A percentile compares a stretch with the other conserved stretches of the same genome.
Conservation (phyloP, 2,797 vertebrate species). For the Phataginus tricuspis region DNA sequence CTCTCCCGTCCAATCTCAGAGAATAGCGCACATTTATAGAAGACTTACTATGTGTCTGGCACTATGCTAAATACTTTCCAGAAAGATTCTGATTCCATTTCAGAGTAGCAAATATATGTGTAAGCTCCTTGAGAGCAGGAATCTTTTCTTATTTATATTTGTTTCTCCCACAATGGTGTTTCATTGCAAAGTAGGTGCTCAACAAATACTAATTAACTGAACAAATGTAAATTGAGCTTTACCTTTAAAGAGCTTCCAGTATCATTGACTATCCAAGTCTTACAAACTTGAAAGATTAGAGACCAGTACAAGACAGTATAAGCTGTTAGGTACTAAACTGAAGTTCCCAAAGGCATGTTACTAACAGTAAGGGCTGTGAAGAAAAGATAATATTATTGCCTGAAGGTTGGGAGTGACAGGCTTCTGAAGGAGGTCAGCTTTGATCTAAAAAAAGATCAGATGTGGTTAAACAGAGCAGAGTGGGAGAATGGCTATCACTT, state of each 20-base stretch:
- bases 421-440: neutral
- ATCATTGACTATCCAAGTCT: neutral
- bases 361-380: neutral
- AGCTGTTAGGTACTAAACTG: neutral
- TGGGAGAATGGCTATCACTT: neutral
- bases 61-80: constrained; percentile 42
- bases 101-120: neutral
- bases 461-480: neutral
- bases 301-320: neutral
- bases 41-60: neutral
- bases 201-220: constrained; percentile 59
- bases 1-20: neutral
- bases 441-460: neutral
- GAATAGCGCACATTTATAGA: constrained; percentile 36
- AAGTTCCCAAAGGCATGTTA: neutral
- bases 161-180: constrained; percentile 10
- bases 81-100: constrained; percentile 43
- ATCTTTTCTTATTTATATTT: constrained; percentile 48
- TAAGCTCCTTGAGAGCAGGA: constrained; percentile 14
- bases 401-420: neutral
- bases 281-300: neutral
- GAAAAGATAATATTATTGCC: neutral
- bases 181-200: constrained; percentile 31
- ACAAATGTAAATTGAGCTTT: constrained; percentile 26
- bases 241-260: neutral